Evolutionary conservation across 2,797 vertebrate species (phyloP).

Genomic region (Myripristis murdjan): DNA sequence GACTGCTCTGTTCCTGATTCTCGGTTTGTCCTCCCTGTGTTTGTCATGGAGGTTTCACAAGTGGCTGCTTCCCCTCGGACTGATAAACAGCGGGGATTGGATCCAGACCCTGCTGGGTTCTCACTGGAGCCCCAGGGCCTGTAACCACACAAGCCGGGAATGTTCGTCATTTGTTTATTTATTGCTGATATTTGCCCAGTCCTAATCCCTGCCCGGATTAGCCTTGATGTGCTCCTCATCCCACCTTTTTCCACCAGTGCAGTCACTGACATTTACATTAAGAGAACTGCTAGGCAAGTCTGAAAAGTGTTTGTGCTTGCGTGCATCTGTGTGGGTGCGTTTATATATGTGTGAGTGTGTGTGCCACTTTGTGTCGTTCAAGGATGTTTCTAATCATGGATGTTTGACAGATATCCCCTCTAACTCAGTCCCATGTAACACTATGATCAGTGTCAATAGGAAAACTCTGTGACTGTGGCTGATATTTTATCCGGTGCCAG

Average conservation of each 20-base stretch:
- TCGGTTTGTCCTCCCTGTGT: slow-evolving; percentile 64
- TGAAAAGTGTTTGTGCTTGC: slow-evolving; percentile 12
- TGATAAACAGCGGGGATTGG: slow-evolving; percentile 84
- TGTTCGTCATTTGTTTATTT: slow-evolving; percentile 83
- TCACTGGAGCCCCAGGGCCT: slow-evolving; percentile 64
- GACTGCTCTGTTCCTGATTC: slow-evolving; percentile 45
- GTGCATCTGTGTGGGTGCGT: slow-evolving; percentile 27
- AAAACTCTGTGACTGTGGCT: slow-evolving; percentile 52
- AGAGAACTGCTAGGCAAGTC: slow-evolving; percentile 21
- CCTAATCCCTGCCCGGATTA: slow-evolving; percentile 77
- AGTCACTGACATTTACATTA: slow-evolving; percentile 55
- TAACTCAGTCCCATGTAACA: slow-evolving; percentile 45
- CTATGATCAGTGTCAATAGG: slow-evolving; percentile 49
- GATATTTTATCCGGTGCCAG: slow-evolving; percentile 44
- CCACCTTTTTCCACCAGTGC: slow-evolving; percentile 67
- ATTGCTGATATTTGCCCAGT: slow-evolving; percentile 71
- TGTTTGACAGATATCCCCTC: slow-evolving; percentile 56
- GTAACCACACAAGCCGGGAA: slow-evolving; percentile 66
- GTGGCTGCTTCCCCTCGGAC: slow-evolving; percentile 67
- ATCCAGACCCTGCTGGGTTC: slow-evolving; percentile 80
- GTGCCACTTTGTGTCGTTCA: slow-evolving; percentile 41
- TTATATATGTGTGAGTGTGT: background rate
- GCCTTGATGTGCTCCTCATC: slow-evolving; percentile 65
- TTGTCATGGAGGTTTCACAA: slow-evolving; percentile 73
- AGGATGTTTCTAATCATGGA: slow-evolving; percentile 65